Conservation (phyloP, 2,888 invertebrate species). For the Phlogophora meticulosa region DNA sequence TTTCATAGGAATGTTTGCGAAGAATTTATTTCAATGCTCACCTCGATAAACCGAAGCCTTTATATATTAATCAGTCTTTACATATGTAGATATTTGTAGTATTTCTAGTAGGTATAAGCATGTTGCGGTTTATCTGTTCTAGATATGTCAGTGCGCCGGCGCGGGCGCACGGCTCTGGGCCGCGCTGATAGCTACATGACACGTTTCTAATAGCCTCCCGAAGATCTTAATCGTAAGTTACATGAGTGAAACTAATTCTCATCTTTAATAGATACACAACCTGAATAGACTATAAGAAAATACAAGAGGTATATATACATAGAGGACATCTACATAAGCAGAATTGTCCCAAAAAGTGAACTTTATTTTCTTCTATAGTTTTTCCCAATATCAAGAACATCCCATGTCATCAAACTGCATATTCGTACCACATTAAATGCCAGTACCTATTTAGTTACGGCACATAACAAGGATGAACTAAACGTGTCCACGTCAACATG, state of each 20-base stretch:
- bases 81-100: conserved; percentile 1
- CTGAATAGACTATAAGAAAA: background rate
- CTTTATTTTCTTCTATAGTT: too few species aligned
- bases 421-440: background rate
- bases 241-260: conserved; percentile 15
- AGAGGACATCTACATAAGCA: too few species aligned
- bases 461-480: conserved; percentile 14
- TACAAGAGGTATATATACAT: background rate
- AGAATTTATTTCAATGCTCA: conserved; percentile 6
- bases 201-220: conserved; percentile 46
- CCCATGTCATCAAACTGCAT: background rate
- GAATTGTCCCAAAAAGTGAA: background rate
- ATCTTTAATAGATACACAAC: conserved; percentile 20
- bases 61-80: background rate
- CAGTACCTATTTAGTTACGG: background rate
- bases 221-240: conserved; percentile 48
- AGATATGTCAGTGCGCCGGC: conserved; percentile 34
- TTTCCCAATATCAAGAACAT: background rate
- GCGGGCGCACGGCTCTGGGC: conserved; percentile 6
- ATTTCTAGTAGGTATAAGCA: conserved; percentile 16
- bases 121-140: conserved; percentile 35
- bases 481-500: conserved; percentile 54
- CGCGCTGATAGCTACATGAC: conserved; percentile 37
- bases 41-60: background rate
- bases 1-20: conserved; percentile 2